A percentile compares a stretch with the other conserved stretches of the same genome.
These are phyloP conservation scores for Polypedilum pembai DNA, from an alignment of 1,140 invertebrate genomes.

Conservation along the genomic window DNA sequence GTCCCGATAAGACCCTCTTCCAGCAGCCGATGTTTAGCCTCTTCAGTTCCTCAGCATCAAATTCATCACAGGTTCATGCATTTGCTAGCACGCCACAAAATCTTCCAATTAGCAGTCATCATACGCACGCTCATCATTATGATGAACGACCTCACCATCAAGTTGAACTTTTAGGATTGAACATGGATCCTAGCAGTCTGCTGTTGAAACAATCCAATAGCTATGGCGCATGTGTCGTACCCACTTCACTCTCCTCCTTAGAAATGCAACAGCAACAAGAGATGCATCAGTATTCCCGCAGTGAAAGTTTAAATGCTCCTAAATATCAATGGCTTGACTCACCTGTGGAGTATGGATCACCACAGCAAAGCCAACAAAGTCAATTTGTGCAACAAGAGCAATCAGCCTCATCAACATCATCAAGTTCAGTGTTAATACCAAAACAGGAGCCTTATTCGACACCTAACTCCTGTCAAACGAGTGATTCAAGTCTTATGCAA, in stretches of 20 bases:
- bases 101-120: conserved; percentile 34
- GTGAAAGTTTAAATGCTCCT: conserved; percentile 37
- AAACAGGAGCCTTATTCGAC: conserved; percentile 67
- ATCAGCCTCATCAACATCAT: conserved; percentile 48
- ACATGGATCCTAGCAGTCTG: conserved; percentile 48
- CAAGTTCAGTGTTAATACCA: conserved; percentile 53
- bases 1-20: conserved; percentile 53
- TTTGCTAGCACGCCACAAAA: conserved; percentile 40
- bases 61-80: conserved; percentile 43
- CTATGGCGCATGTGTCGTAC: conserved; percentile 38
- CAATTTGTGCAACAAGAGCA: conserved; percentile 33
- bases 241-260: conserved; percentile 38
- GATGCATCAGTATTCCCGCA: conserved; percentile 36
- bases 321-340: conserved; percentile 57
- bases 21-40: conserved; percentile 50
- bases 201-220: conserved; percentile 46
- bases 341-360: conserved; percentile 40
- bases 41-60: conserved; percentile 39
- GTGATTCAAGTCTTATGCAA: conserved; percentile 38
- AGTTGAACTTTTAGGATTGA: conserved; percentile 53
- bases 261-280: conserved; percentile 36
- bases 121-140: conserved; percentile 39
- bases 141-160: conserved; percentile 47
- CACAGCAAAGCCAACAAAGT: conserved; percentile 30
- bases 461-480: conserved; percentile 41